Evolutionary conservation across 2,113 vertebrate genomes (phyloP).

Genomic region (Paralichthys olivaceus): DNA sequence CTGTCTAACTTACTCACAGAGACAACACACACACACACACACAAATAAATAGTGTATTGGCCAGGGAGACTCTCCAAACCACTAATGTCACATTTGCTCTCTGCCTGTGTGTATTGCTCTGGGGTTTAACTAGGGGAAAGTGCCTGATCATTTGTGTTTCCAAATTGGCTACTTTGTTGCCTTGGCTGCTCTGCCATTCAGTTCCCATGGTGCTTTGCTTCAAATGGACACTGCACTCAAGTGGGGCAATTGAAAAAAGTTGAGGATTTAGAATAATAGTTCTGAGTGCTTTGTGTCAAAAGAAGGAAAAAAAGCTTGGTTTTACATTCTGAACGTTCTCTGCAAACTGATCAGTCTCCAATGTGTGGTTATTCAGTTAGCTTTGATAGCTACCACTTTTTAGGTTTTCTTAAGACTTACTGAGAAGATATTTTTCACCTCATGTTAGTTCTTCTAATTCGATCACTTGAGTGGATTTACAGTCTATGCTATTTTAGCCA

Average conservation of each 20-base stretch:
- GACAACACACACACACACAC: slow-evolving; percentile 29
- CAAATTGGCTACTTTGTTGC: slow-evolving; percentile 74
- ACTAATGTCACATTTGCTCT: slow-evolving; percentile 70
- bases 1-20: slow-evolving; percentile 39
- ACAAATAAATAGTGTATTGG: slow-evolving; percentile 46
- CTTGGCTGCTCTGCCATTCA: slow-evolving; percentile 37
- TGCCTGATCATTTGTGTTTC: slow-evolving; percentile 62
- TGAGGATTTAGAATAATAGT: slow-evolving; percentile 36
- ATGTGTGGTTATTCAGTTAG: not conserved
- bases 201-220: slow-evolving; percentile 46
- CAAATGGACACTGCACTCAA: slow-evolving; percentile 48
- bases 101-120: slow-evolving; percentile 59
- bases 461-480: not conserved
- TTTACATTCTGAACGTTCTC: not conserved
- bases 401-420: not conserved
- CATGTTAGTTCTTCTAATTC: not conserved
- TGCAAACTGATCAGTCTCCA: not conserved
- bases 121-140: slow-evolving; percentile 69
- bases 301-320: not conserved
- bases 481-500: not conserved
- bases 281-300: not conserved
- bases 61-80: slow-evolving; percentile 61
- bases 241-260: slow-evolving; percentile 34
- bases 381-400: not conserved
- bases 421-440: not conserved